These are phyloP conservation scores for Drosophila watanabei DNA, from an alignment of 1,140 invertebrate species.

Conservation along the genomic window DNA sequence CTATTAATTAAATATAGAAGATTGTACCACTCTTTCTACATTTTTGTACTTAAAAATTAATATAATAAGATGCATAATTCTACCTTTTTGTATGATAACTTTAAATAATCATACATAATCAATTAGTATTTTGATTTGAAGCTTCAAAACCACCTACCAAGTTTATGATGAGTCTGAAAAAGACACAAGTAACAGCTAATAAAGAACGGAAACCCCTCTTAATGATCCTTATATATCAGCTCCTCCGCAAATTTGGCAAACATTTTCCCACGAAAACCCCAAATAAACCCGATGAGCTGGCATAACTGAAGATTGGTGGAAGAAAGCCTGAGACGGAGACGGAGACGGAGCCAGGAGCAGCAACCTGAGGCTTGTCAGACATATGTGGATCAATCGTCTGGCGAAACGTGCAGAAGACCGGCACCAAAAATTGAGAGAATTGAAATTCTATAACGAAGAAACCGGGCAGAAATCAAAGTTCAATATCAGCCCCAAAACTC, in stretches of 20 bases:
- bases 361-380: constrained; percentile 60
- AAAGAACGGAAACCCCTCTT: constrained; percentile 1
- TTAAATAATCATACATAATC: too few relatives aligned
- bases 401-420: constrained; percentile 69
- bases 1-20: too few relatives aligned
- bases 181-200: constrained; percentile 6
- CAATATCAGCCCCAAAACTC: constrained; percentile 70
- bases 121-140: not conserved
- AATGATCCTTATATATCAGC: constrained; percentile 25
- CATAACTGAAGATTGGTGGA: constrained; percentile 21
- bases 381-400: constrained; percentile 75
- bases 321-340: constrained; percentile 4
- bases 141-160: not conserved
- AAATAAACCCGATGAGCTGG: constrained; percentile 68
- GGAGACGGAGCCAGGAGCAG: not conserved
- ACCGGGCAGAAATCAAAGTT: constrained; percentile 73
- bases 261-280: constrained; percentile 64
- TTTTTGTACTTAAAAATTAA: too few relatives aligned
- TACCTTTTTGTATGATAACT: not conserved
- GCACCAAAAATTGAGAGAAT: constrained; percentile 43
- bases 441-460: constrained; percentile 79
- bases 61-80: not conserved
- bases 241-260: constrained; percentile 44
- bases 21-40: too few relatives aligned
- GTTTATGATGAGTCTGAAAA: not conserved